Base-by-base conservation (phyloP, 2,113 vertebrate species). In the Actenoides hombroni region DNA sequence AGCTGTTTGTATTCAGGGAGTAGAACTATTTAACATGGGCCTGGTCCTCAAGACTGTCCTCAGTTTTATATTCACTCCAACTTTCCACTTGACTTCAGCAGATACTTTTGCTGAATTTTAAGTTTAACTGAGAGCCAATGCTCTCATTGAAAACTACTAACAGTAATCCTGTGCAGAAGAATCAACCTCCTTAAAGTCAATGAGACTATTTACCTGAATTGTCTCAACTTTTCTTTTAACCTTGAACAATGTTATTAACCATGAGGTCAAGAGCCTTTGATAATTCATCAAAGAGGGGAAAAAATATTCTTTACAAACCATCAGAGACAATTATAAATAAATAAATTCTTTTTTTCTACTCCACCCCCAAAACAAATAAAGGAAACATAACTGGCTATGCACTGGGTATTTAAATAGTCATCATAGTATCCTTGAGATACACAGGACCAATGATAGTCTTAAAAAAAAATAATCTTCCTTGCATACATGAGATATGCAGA, bases 1-100 rank as follows among this genome's bases (percentile, higher is more conserved):
- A 83, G 74, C 74, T 96, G 57, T 94, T 94, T 93, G 68, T 71
- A 60, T 86, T 94, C 92, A 88, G 39, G 42, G 60, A 90, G 51
- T 31, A 95, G 39, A 90, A 56, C 48, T 94, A 86, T 83, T 94
- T 88, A 81, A 88, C 0, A 1, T 65, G 51, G 88, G 86, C 24
- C 76, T 75, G 29, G 35, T 92, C 73, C 44, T 88, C 5, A 3
- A 90, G 82, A 74, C 60, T 61, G 29, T 78, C 35, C 35, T 94
- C 56, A 79, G 48, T 63, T 87, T 91, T 70, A 74, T 71, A 70
- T 64, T 89, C 53, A 46, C 20, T 93, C 39, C 37, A 85, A 83
- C 29, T 76, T 95, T 91, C 24, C 49, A 46, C 42, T 35, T 70
- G 37, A 74, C 33, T 95, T 77, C 48, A 83, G 48, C 48, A 13